Base-by-base conservation (phyloP, 2,888 invertebrate genomes). In the Harpagoxenus sublaevis region DNA sequence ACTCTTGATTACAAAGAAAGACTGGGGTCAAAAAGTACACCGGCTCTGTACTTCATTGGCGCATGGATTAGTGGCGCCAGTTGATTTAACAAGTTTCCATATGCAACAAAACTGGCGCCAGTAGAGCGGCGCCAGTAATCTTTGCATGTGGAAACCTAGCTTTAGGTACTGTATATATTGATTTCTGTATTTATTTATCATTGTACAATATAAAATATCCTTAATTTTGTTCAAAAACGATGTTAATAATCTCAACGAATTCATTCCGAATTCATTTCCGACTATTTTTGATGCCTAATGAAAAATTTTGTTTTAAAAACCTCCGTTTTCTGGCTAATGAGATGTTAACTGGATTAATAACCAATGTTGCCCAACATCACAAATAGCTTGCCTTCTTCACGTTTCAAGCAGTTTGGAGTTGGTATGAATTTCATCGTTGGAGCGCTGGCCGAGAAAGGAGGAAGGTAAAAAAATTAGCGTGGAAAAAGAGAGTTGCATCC, bases 401-500 rank as follows among this genome's bases (percentile, higher is more conserved):
- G 45, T 65, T 77, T 39, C 28, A 28, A 53, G 28, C 39, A 53
- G 28, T 42, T 75, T 42, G 18, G 65, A 77, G n/a, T 45, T 78
- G 3, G 3, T 18, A 60, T 8, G 10, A 70, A 79, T 60, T 60
- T 60, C 23, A 60, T 48, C 45, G 23, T 79, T 70, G 60, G 15
- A 48, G 18, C 66, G 3, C n/a, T 4, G 45, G 31, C 2, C 18
- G 39, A 23, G 51, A 68, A n/a, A 68, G 9, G 18, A 31, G 35
- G 6, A 35, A 15, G 15, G 8, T 23, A 48, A 60, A 68, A 68
- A 79, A 79, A 79, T 70, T 48, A 68, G 23, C 35, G n/a, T 45
- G 55, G 23, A 45, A 79, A 39, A 81, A 71, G 31, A 68, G 48
- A 48, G 39, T 71, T 71, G 23, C n/a, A 31, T 55, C 42, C 42